Evolutionary conservation across 2,113 vertebrate genomes (phyloP).

Genomic region (Phycodurus eques): DNA sequence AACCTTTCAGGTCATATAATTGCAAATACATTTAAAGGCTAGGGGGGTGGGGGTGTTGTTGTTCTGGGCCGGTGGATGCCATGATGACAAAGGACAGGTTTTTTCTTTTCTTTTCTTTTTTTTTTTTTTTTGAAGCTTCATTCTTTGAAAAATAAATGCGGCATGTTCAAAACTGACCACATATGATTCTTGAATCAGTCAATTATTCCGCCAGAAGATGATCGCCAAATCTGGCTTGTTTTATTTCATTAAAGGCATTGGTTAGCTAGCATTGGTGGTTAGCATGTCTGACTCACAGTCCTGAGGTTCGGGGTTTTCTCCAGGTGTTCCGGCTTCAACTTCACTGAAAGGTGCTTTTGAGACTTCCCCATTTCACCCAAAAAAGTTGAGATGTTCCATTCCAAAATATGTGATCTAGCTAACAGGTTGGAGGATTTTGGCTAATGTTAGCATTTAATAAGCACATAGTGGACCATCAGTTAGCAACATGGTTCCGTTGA

Average conservation of each 20-base stretch:
- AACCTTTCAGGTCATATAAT: constrained; percentile 2
- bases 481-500: too few relatives aligned
- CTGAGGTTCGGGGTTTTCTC: too few relatives aligned
- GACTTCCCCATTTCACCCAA: too few relatives aligned
- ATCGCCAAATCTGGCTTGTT: neutral
- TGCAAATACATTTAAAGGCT: constrained; percentile 16
- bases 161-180: neutral
- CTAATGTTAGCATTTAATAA: too few relatives aligned
- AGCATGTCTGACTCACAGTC: too few relatives aligned
- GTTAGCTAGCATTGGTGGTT: too few relatives aligned
- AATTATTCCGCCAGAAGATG: neutral
- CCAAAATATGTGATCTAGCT: too few relatives aligned
- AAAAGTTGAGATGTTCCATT: too few relatives aligned
- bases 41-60: constrained; percentile 1
- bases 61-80: constrained; percentile 6
- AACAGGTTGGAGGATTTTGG: too few relatives aligned
- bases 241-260: neutral
- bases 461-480: too few relatives aligned
- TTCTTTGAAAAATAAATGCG: neutral
- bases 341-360: too few relatives aligned
- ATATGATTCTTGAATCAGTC: neutral
- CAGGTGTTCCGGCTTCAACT: too few relatives aligned
- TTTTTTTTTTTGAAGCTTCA: neutral
- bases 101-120: neutral
- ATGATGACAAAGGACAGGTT: constrained; percentile 6